Evolutionary conservation across 2,888 invertebrate genomes (phyloP).

Genomic region (Fabriciana adippe): DNA sequence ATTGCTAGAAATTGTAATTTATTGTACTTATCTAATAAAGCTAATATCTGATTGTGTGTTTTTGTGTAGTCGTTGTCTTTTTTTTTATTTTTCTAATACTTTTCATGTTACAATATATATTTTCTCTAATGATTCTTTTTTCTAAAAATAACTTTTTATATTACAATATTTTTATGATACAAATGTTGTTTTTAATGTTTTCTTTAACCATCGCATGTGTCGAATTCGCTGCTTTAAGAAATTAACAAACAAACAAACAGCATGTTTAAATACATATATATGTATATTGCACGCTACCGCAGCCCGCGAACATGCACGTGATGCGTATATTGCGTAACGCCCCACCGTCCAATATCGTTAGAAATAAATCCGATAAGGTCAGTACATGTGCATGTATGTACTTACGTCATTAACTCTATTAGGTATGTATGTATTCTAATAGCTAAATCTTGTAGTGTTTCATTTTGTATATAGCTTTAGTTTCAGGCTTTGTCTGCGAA

Average conservation of each 20-base stretch:
- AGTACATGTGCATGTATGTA: conserved; percentile 52
- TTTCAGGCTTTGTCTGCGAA: neutral
- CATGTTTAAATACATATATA: conserved; percentile 10
- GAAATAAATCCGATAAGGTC: conserved; percentile 94
- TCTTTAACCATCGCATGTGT: too few relatives aligned
- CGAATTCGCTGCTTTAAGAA: too few relatives aligned
- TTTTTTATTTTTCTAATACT: conserved; percentile 5
- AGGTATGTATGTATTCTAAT: conserved; percentile 13
- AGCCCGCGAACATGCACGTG: conserved; percentile 90
- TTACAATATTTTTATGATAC: neutral
- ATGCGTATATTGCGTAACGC: conserved; percentile 92
- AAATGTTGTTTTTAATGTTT: neutral
- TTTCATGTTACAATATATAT: neutral
- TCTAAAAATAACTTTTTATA: too few relatives aligned
- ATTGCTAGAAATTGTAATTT: conserved; percentile 37
- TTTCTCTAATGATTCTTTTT: neutral
- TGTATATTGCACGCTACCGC: conserved; percentile 37
- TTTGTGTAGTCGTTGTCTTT: conserved; percentile 46
- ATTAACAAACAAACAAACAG: too few relatives aligned
- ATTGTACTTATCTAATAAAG: conserved; percentile 53
- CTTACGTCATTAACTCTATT: conserved; percentile 17
- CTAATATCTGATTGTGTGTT: conserved; percentile 46
- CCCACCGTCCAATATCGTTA: conserved; percentile 92
- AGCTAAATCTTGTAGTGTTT: conserved; percentile 22
- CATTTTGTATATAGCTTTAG: neutral